Base-by-base conservation (phyloP, 23 tunicate species). In the Trididemnum clinides region DNA sequence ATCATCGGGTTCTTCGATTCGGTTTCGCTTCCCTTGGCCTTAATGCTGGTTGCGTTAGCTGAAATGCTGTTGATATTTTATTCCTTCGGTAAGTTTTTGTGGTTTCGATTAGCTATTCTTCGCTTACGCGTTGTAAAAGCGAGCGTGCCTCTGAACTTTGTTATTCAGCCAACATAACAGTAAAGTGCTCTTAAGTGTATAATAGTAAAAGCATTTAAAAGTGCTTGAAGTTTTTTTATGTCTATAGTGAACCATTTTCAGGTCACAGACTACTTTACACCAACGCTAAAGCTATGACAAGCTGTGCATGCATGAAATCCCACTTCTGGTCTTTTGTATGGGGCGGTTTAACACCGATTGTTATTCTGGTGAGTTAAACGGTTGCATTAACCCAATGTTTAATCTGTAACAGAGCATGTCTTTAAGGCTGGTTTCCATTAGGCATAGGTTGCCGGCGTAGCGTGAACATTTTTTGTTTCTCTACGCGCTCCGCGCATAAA, bases 271-370 rank as follows among this genome's bases (percentile, higher is more conserved):
- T 94, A 0, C 64, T 94, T 2, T 77, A 88, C 31, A 89, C 98
- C 28, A 94, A 94, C 72, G 81, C 92, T 0, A 94, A 94, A 62
- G 98, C 98, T 25, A 94, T 94, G 98, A 94, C 98, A 63, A 64
- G 92, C 36, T 81, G 86, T 64, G 29, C 85, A 7, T 89, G 98
- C 38, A 49, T 94, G 64, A 94, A 87, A 89, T 80, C 88, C 35
- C 87, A 84, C 20, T 90, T 89, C 50, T 94, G 98, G 98, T 82
- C 91, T 0, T 75, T 94, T 1, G 54, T 89, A 57, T 94, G 98
- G 98, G 98, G 94, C 6, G 90, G 88, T 5, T 39, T 94, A 18
- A 71, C 90, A 4, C 98, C 98, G 18, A 0, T 85, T 2, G 38
- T 94, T 15, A 5, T 89, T 4, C 57, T 89, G 86, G 98, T 94